Evolutionary conservation across 2,113 vertebrate species (phyloP).

Genomic region (human (Homo sapiens)): DNA sequence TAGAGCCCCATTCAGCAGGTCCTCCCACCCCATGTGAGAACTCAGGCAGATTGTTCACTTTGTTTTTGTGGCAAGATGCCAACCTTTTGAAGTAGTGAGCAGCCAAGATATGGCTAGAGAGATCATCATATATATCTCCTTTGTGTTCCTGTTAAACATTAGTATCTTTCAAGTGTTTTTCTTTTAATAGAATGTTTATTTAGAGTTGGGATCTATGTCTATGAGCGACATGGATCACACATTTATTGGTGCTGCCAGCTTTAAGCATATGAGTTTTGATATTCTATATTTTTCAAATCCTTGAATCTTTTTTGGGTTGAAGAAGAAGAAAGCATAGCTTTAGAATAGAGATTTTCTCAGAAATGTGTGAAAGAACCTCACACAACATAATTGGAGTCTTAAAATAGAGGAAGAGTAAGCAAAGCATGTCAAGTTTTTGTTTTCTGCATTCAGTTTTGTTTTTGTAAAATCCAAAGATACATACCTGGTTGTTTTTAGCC

Average conservation of each 20-base stretch:
- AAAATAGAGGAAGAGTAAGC: neutral
- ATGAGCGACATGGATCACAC: neutral
- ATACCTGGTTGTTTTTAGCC: neutral
- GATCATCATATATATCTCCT: neutral
- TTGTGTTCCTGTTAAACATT: neutral
- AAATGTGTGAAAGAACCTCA: neutral
- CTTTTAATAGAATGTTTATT: neutral
- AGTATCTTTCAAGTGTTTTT: neutral
- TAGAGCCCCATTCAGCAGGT: accelerated
- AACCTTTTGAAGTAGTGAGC: neutral
- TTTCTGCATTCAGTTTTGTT: neutral
- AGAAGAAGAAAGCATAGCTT: neutral
- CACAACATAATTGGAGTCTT: neutral
- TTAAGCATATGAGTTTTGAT: neutral
- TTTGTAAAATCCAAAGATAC: neutral
- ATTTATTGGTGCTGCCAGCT: neutral
- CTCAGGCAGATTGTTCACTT: neutral
- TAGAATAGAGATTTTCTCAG: neutral
- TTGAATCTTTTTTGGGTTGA: neutral
- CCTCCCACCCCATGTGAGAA: neutral
- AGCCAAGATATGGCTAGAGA: neutral
- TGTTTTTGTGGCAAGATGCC: neutral
- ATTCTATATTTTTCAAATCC: neutral
- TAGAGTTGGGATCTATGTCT: neutral
- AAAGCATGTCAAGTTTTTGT: neutral